These are phyloP conservation scores for Lysandra coridon DNA, from an alignment of 2,888 invertebrate genomes.

Conservation along the genomic window DNA sequence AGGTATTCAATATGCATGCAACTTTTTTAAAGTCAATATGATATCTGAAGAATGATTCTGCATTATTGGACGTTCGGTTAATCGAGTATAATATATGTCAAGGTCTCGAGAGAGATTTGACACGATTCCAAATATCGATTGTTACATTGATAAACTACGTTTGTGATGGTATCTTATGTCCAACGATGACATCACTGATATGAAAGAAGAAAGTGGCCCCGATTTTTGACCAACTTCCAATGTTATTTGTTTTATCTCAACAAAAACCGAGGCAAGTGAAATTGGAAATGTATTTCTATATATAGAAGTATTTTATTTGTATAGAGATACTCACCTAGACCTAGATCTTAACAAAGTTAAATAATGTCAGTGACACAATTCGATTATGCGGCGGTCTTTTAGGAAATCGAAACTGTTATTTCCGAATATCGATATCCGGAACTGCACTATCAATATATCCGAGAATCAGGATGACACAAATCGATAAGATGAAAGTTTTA, in stretches of 20 bases:
- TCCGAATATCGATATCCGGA: background rate
- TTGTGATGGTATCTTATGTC: background rate
- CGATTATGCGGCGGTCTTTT: background rate
- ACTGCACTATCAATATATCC: background rate
- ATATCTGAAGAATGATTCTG: background rate
- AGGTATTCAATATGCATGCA: too few relatives aligned
- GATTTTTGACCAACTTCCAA: too few relatives aligned
- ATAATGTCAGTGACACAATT: conserved; percentile 1
- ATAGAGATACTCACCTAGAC: too few relatives aligned
- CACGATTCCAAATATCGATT: conserved; percentile 11
- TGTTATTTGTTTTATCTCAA: too few relatives aligned
- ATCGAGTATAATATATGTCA: background rate
- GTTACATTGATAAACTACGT: background rate
- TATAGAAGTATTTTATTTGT: too few relatives aligned
- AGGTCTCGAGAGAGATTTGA: conserved; percentile 4
- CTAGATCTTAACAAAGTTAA: background rate
- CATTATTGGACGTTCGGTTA: background rate
- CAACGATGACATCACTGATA: too few relatives aligned
- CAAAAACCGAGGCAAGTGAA: too few relatives aligned
- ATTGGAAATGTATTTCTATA: too few relatives aligned
- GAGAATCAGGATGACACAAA: background rate
- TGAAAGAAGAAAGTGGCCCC: too few relatives aligned
- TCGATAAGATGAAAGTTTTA: background rate
- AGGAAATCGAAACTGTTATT: background rate
- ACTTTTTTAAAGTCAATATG: background rate